Evolutionary conservation across 30 jellyfish, hydroid and myxozoan species (phyloP).

Genomic region (Hydra vulgaris): DNA sequence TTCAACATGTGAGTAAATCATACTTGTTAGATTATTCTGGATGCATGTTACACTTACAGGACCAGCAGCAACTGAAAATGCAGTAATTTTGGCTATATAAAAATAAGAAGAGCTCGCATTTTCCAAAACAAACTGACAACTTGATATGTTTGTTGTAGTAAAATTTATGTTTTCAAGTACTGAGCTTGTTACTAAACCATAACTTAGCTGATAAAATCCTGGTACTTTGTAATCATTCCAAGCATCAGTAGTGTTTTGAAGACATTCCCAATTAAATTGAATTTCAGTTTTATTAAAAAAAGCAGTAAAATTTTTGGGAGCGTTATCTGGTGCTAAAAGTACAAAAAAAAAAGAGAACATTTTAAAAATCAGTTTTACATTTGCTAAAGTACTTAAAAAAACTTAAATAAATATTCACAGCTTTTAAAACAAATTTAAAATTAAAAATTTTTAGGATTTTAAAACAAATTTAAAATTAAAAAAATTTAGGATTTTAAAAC

Average conservation of each 20-base stretch:
- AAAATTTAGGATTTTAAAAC: too few relatives aligned
- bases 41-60: not conserved
- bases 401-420: too few relatives aligned
- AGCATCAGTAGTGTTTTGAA: not conserved
- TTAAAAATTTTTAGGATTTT: too few relatives aligned
- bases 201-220: not conserved
- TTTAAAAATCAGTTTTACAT: too few relatives aligned
- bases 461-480: too few relatives aligned
- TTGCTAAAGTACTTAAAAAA: too few relatives aligned
- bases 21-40: not conserved
- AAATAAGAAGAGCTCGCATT: not conserved
- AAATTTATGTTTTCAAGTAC: not conserved
- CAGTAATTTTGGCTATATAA: not conserved
- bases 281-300: not conserved
- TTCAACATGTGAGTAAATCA: too few relatives aligned
- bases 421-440: too few relatives aligned
- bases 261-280: not conserved
- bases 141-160: not conserved
- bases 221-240: not conserved
- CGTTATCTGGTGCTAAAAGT: conserved; percentile 7
- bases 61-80: not conserved
- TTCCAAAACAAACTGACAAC: not conserved
- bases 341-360: too few relatives aligned
- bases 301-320: not conserved
- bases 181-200: not conserved